Conservation (phyloP, 2,113 vertebrate species). For the Bothrops jararaca region DNA sequence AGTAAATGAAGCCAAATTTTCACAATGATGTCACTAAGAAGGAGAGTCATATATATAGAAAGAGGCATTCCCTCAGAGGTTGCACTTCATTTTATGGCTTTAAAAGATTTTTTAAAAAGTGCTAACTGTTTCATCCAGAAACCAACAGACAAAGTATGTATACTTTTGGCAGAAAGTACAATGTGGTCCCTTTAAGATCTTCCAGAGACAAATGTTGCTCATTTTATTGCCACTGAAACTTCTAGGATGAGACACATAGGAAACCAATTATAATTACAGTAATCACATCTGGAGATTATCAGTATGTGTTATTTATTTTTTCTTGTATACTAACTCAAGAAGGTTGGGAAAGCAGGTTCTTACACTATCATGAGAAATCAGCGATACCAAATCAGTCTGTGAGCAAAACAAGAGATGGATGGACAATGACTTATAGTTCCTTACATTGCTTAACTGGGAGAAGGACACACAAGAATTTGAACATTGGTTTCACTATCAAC, state of each 20-base stretch:
- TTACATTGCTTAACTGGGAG: neutral
- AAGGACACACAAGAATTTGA: neutral
- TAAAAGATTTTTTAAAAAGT: neutral
- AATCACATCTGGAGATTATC: neutral
- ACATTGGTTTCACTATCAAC: neutral
- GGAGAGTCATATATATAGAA: neutral
- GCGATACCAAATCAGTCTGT: neutral
- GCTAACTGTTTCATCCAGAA: neutral
- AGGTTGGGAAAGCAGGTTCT: neutral
- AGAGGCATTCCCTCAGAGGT: neutral
- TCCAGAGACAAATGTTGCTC: neutral
- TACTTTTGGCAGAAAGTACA: neutral
- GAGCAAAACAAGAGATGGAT: neutral
- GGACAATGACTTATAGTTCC: neutral
- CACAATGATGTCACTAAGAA: neutral
- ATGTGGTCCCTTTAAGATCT: neutral
- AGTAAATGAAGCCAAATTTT: neutral
- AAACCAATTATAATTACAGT: neutral
- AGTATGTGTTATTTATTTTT: neutral
- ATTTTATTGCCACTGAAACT: neutral
- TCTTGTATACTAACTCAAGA: neutral
- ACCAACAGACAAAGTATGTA: neutral
- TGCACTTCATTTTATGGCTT: neutral
- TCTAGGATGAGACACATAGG: neutral
- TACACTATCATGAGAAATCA: neutral